Evolutionary conservation across 1,140 invertebrate species (phyloP), one percentile per base, ranked within the genome.

Genomic region (Epicauta chinensis): DNA sequence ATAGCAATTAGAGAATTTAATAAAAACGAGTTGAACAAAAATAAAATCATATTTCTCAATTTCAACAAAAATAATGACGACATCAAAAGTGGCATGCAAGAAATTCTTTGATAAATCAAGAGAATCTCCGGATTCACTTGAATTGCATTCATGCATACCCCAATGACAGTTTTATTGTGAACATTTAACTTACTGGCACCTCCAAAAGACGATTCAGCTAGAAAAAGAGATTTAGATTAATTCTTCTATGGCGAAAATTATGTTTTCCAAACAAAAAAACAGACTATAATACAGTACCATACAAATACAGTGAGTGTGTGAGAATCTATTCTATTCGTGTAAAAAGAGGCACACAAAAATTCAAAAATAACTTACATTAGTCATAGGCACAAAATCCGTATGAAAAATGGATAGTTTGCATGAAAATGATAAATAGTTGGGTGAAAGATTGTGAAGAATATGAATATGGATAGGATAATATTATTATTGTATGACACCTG

Each of bases 161-260:
- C 23, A 23, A 23, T 23, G 23, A 23, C 4, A 2, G 23, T 43
- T 36, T 47, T 47, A 47, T 37, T 47, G 45, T 47, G 34, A 23
- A 49, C 46, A 49, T 23, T 49, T 65, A 71, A 89, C 87, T 89
- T 87, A 90, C 86, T 89, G 75, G 84, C 81, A 78, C 86, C 86
- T 87, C 82, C 86, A 84, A 84, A 83, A 73, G 83, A 78, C 65
- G 81, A 83, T 78, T 87, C 84, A 79, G 82, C 86, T 89, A 79
- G 23, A 63, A 62, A 32, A 61, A 51, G 46, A 39, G 3, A 11
- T 39, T 17, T 1, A 34, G 6, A 34, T 34, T 34, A 34, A n/a
- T 34, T 34, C 6, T 34, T 23, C n/a, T n/a, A 10, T 15, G 14
- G 15, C 34, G 34, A 16, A 12, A 46, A 16, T 16, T 41, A 10